These are phyloP conservation scores for Matsumyia berberina DNA, from an alignment of 2,888 invertebrate species.

Conservation along the genomic window DNA sequence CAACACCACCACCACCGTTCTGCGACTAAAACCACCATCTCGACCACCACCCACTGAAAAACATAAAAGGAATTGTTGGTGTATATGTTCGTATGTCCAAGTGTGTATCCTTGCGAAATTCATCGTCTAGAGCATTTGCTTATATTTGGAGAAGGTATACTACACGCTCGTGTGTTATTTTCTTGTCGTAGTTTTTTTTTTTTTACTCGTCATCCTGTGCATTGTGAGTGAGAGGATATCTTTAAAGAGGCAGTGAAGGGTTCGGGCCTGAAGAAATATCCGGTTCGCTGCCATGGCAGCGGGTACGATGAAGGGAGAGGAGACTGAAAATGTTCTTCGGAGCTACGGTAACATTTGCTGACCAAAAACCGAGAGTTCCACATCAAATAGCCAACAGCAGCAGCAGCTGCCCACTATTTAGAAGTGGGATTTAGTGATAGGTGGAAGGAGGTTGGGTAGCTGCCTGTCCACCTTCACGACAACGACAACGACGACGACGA, in stretches of 20 bases:
- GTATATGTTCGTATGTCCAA: conserved; percentile 71
- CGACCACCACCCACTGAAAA: conserved; percentile 65
- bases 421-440: conserved; percentile 68
- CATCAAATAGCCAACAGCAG: conserved; percentile 76
- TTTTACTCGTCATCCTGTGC: conserved; percentile 66
- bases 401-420: conserved; percentile 75
- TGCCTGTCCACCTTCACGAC: conserved; percentile 64
- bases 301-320: conserved; percentile 32
- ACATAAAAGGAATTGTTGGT: conserved; percentile 73
- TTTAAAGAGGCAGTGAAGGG: conserved; percentile 76
- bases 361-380: conserved; percentile 76
- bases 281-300: conserved; percentile 72
- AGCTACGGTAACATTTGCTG: conserved; percentile 76
- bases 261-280: conserved; percentile 75
- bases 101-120: conserved; percentile 76
- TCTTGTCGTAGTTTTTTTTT: conserved; percentile 66
- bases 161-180: conserved; percentile 73
- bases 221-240: conserved; percentile 74
- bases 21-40: conserved; percentile 53
- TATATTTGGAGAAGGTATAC: conserved; percentile 75
- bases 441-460: conserved; percentile 41
- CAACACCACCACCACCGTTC: conserved; percentile 43
- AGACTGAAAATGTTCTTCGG: conserved; percentile 49
- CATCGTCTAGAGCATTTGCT: conserved; percentile 75
- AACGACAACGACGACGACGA: conserved; percentile 58